These are phyloP conservation scores for Cervus canadensis DNA, from an alignment of 2,113 vertebrate species.

Conservation along the genomic window DNA sequence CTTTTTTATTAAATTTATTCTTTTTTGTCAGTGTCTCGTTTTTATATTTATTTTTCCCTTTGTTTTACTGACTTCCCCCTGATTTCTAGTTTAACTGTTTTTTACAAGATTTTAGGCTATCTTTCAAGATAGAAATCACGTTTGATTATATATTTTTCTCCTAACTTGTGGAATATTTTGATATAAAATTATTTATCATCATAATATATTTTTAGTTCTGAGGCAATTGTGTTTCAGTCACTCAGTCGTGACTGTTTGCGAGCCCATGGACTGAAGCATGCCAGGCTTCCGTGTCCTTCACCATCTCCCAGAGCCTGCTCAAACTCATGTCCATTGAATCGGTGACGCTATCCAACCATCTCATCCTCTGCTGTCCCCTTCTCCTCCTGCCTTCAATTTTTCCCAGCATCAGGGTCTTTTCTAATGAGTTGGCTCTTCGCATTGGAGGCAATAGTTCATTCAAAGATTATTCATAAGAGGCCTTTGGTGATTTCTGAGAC, in stretches of 20 bases:
- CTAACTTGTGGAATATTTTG: neutral
- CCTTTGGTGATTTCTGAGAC: neutral
- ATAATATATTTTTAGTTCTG: neutral
- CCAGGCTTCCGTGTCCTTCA: neutral
- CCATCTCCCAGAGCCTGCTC: neutral
- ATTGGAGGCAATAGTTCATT: neutral
- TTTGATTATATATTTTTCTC: neutral
- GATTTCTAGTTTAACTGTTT: neutral
- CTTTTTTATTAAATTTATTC: neutral
- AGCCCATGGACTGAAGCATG: neutral
- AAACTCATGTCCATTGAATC: neutral
- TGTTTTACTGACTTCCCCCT: neutral
- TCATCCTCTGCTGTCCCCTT: neutral
- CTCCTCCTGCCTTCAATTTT: neutral
- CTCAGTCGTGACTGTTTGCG: neutral
- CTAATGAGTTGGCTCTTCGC: neutral
- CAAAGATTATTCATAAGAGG: neutral
- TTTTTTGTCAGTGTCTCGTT: neutral
- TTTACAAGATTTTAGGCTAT: neutral
- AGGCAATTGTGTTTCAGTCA: neutral
- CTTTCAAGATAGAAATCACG: neutral
- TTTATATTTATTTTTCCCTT: constrained; percentile 15
- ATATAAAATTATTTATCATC: neutral
- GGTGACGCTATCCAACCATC: neutral
- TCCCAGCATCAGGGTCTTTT: neutral